phyloP scores from a whole-genome alignment of 2,113 vertebrate species.

The Notiomystis cincta region DNA sequence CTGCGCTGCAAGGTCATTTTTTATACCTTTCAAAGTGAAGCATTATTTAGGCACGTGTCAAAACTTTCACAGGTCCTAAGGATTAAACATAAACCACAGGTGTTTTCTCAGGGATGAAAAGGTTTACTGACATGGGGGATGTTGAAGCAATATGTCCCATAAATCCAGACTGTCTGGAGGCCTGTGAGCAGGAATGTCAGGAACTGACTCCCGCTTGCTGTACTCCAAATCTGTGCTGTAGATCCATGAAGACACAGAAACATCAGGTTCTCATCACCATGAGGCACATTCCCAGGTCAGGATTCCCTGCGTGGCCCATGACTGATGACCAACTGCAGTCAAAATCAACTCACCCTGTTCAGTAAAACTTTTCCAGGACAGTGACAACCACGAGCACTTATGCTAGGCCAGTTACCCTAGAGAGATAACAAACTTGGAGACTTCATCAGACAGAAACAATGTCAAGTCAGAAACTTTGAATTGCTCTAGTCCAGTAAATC shows the following conservation, averaged over 20 bases:
- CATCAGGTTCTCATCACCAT: slow-evolving; percentile 36
- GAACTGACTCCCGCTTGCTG: not conserved
- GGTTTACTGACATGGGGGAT: not conserved
- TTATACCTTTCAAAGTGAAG: slow-evolving; percentile 17
- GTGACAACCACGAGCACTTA: not conserved
- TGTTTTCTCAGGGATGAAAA: slow-evolving; percentile 49
- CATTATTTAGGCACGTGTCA: slow-evolving; percentile 35
- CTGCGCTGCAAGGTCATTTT: not conserved
- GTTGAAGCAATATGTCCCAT: not conserved
- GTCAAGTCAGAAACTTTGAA: not conserved
- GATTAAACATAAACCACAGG: slow-evolving; percentile 32
- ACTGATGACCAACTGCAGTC: not conserved
- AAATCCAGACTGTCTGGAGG: slow-evolving; percentile 28
- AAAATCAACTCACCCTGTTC: not conserved
- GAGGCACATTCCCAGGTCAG: not conserved
- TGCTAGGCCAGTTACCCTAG: not conserved
- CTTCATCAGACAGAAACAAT: not conserved
- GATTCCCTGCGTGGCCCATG: not conserved
- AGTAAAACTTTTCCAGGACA: not conserved
- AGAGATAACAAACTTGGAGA: not conserved
- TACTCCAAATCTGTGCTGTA: slow-evolving; percentile 5
- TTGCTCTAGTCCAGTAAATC: not conserved
- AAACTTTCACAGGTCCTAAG: slow-evolving; percentile 12
- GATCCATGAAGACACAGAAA: not conserved
- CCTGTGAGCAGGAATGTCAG: not conserved